phyloP scores from a whole-genome alignment of 1,140 invertebrate species.

The Belonocnema kinseyi region DNA sequence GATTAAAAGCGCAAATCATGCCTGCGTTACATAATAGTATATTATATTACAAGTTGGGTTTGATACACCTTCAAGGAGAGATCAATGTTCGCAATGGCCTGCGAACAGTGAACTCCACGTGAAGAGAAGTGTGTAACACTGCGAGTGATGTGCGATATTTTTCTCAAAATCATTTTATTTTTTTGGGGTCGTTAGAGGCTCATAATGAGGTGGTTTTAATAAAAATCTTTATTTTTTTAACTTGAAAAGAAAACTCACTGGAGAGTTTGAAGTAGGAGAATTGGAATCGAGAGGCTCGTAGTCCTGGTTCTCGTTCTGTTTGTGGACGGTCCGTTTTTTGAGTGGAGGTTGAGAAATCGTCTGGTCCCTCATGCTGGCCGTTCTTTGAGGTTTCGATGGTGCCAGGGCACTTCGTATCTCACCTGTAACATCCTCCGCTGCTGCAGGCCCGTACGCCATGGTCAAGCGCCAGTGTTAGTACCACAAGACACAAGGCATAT shows the following conservation, averaged over 20 bases:
- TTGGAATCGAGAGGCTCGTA: conserved; percentile 60
- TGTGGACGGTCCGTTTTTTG: conserved; percentile 54
- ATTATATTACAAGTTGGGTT: too few relatives aligned
- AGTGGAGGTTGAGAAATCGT: conserved; percentile 57
- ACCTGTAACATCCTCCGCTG: conserved; percentile 78
- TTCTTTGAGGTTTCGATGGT: conserved; percentile 86
- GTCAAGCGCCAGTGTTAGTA: conserved; percentile 74
- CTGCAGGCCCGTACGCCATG: conserved; percentile 74
- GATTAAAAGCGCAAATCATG: too few relatives aligned
- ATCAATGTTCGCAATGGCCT: too few relatives aligned
- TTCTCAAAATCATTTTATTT: neutral
- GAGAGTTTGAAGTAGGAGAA: conserved; percentile 60
- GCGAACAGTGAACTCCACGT: too few relatives aligned
- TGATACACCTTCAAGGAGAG: too few relatives aligned
- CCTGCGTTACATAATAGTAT: too few relatives aligned
- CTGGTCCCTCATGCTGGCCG: conserved; percentile 86
- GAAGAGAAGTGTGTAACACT: too few relatives aligned
- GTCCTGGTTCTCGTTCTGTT: conserved; percentile 55
- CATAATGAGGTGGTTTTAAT: too few relatives aligned
- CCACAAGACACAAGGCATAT: conserved; percentile 73
- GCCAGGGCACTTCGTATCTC: conserved; percentile 86
- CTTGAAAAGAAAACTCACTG: too few relatives aligned
- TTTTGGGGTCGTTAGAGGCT: too few relatives aligned
- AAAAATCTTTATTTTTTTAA: too few relatives aligned
- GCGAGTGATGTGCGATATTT: too few relatives aligned